These are phyloP conservation scores for Tragelaphus strepsiceros DNA, from an alignment of 2,113 vertebrate genomes.

Conservation along the genomic window DNA sequence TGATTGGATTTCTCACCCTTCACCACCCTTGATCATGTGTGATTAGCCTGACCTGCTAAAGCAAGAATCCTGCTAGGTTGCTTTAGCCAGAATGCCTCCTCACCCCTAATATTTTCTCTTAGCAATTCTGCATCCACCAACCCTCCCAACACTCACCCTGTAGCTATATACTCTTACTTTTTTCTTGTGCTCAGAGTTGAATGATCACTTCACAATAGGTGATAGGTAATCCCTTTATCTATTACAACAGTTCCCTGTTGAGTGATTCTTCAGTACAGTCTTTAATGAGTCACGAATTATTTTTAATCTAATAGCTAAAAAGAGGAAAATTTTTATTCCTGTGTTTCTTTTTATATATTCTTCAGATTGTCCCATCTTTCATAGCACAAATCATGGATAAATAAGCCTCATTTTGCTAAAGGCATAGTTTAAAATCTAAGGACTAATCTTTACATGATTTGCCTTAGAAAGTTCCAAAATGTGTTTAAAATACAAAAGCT, in stretches of 20 bases:
- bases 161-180: neutral
- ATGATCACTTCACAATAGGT: neutral
- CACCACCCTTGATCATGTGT: no score
- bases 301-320: neutral
- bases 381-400: neutral
- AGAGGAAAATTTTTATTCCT: neutral
- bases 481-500: conserved; percentile 30
- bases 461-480: conserved; percentile 39
- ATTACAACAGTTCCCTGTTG: neutral
- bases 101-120: neutral
- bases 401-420: conserved; percentile 12
- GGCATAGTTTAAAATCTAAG: neutral
- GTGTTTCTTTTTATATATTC: neutral
- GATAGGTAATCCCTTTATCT: neutral
- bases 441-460: conserved; percentile 42
- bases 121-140: neutral
- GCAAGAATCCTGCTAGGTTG: neutral
- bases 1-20: neutral
- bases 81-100: neutral
- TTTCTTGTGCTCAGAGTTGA: neutral
- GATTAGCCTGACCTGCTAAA: neutral
- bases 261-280: neutral
- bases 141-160: accelerated
- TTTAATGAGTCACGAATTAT: neutral
- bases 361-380: neutral